Conservation (phyloP, 2,888 invertebrate genomes). For the Limenitis camilla region DNA sequence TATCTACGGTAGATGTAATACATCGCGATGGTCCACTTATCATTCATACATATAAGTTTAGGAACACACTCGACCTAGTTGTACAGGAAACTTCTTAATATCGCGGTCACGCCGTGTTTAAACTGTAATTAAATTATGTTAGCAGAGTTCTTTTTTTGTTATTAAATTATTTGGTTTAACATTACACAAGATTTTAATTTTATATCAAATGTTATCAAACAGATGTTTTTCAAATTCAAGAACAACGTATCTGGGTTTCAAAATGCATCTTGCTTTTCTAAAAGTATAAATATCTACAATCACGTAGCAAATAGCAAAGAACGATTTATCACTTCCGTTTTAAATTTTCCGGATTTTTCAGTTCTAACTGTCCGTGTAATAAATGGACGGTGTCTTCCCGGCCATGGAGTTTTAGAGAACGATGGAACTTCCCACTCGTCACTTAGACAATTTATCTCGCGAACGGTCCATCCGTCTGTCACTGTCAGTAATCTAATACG, state of each 20-base stretch:
- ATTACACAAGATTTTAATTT: not conserved
- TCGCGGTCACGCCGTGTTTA: constrained; percentile 52
- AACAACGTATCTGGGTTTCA: constrained; percentile 2
- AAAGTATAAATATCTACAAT: not conserved
- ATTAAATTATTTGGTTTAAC: not conserved
- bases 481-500: constrained; percentile 71
- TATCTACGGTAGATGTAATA: constrained; percentile 12
- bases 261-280: not conserved
- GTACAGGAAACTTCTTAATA: constrained; percentile 62
- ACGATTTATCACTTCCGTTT: constrained; percentile 24
- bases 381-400: constrained; percentile 52
- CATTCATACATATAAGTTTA: constrained; percentile 39
- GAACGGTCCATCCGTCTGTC: constrained; percentile 67
- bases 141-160: constrained; percentile 41
- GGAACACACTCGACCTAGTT: constrained; percentile 51
- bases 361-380: constrained; percentile 50
- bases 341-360: constrained; percentile 57
- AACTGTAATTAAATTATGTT: constrained; percentile 57
- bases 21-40: constrained; percentile 31
- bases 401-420: constrained; percentile 35
- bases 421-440: constrained; percentile 61
- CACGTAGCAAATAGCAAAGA: constrained; percentile 3
- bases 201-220: not conserved
- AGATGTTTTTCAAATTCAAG: constrained; percentile 10
- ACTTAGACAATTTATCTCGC: constrained; percentile 70